Evolutionary conservation across 2,113 vertebrate genomes (phyloP).

Genomic region (Arothron firmamentum): DNA sequence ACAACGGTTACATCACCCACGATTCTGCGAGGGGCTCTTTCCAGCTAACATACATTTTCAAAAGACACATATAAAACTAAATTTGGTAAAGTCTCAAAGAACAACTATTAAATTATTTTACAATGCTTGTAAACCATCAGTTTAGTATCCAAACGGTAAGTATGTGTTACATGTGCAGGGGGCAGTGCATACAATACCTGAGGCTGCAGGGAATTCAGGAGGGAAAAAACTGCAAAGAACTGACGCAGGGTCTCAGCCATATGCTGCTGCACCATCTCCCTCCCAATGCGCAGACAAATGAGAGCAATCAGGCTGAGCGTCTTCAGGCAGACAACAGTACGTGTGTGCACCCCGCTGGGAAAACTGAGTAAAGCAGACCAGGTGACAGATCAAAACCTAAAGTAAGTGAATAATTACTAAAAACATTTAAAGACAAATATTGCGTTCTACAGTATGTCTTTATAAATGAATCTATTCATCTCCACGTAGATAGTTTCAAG

Average conservation of each 20-base stretch:
- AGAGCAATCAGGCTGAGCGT: conserved; percentile 91
- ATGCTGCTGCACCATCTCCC: conserved; percentile 97
- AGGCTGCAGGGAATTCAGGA: conserved; percentile 79
- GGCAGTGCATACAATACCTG: conserved; percentile 74
- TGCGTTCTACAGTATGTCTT: background rate
- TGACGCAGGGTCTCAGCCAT: conserved; percentile 83
- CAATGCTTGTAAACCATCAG: no score
- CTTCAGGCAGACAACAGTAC: conserved; percentile 89
- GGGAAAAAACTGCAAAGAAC: conserved; percentile 88
- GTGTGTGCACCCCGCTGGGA: conserved; percentile 90
- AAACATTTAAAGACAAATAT: background rate
- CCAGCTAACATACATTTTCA: conserved; percentile 54
- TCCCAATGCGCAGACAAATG: conserved; percentile 92
- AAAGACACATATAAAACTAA: background rate
- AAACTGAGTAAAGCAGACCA: conserved; percentile 76
- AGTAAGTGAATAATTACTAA: background rate
- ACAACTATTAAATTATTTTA: no score
- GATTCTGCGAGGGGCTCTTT: conserved; percentile 63
- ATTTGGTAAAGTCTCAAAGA: background rate
- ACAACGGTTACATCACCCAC: conserved; percentile 77
- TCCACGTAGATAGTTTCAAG: background rate
- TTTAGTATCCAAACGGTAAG: no score
- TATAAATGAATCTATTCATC: background rate
- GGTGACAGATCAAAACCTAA: conserved; percentile 2
- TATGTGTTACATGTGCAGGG: no score